phyloP scores from a whole-genome alignment of 1,140 invertebrate species.

The Schmidtea mediterranea region DNA sequence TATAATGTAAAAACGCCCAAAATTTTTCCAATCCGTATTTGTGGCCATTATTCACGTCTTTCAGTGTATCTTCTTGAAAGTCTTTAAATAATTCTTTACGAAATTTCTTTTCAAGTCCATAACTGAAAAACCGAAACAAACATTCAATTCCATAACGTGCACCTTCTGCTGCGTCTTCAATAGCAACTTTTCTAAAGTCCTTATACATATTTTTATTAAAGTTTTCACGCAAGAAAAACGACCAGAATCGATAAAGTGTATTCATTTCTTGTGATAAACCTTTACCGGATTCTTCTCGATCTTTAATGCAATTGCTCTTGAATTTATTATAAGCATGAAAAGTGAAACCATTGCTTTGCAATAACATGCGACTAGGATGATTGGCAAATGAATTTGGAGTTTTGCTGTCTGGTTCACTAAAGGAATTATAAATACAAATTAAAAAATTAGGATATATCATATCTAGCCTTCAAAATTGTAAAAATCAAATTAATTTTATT shows the following conservation, averaged over 20 bases:
- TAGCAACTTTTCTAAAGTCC: constrained; percentile 61
- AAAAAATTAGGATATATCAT: no score
- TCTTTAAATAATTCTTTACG: constrained; percentile 66
- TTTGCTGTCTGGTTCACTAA: no score
- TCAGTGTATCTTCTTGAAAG: constrained; percentile 71
- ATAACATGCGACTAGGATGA: not conserved
- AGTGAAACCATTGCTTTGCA: not conserved
- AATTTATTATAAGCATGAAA: not conserved
- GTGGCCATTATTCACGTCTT: constrained; percentile 66
- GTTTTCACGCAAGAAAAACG: constrained; percentile 87
- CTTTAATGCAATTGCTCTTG: constrained; percentile 15
- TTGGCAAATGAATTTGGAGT: no score
- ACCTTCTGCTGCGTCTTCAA: constrained; percentile 63
- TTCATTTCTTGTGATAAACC: constrained; percentile 51
- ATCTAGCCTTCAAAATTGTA: no score
- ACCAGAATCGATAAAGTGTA: constrained; percentile 91
- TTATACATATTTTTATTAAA: constrained; percentile 95
- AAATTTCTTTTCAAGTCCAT: constrained; percentile 81
- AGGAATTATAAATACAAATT: no score
- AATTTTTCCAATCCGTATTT: constrained; percentile 93
- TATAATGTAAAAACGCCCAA: constrained; percentile 72
- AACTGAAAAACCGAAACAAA: constrained; percentile 90
- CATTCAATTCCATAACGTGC: constrained; percentile 71
- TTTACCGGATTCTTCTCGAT: constrained; percentile 56
- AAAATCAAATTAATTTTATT: no score